Conservation (phyloP, 1,140 invertebrate genomes). For the Drosophila littoralis region DNA sequence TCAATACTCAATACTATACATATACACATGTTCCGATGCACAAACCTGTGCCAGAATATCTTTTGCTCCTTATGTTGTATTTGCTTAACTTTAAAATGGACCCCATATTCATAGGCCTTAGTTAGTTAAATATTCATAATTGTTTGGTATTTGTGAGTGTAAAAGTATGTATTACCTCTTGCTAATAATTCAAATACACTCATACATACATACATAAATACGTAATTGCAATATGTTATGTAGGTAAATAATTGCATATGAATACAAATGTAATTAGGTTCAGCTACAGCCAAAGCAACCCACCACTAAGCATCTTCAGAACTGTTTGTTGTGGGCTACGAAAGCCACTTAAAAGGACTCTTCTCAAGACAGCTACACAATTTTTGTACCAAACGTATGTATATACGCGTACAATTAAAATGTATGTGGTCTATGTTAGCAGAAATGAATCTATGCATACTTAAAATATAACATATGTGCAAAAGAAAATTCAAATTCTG, state of each 20-base stretch:
- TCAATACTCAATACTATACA: constrained; percentile 26
- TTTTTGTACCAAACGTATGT: constrained; percentile 36
- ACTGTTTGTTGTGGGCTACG: constrained; percentile 58
- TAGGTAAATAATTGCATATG: constrained; percentile 40
- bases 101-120: constrained; percentile 13
- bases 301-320: constrained; percentile 63
- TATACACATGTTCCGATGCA: constrained; percentile 9
- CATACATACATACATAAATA: neutral
- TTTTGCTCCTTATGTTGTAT: constrained; percentile 7
- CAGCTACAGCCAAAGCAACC: constrained; percentile 57
- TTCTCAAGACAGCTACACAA: constrained; percentile 52
- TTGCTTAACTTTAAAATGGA: constrained; percentile 10
- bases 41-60: neutral
- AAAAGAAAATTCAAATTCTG: constrained; percentile 5
- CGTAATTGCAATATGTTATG: neutral
- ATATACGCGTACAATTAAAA: neutral
- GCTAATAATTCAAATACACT: too few species aligned
- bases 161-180: neutral
- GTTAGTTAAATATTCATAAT: constrained; percentile 6
- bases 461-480: neutral
- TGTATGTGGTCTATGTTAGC: neutral
- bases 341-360: constrained; percentile 62
- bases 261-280: constrained; percentile 39
- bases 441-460: neutral
- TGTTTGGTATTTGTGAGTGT: constrained; percentile 16